Percentiles rank a stretch among this genome's conserved stretches.
phyloP scores from a whole-genome alignment of 2,888 invertebrate genomes.

The Gortyna flavago region DNA sequence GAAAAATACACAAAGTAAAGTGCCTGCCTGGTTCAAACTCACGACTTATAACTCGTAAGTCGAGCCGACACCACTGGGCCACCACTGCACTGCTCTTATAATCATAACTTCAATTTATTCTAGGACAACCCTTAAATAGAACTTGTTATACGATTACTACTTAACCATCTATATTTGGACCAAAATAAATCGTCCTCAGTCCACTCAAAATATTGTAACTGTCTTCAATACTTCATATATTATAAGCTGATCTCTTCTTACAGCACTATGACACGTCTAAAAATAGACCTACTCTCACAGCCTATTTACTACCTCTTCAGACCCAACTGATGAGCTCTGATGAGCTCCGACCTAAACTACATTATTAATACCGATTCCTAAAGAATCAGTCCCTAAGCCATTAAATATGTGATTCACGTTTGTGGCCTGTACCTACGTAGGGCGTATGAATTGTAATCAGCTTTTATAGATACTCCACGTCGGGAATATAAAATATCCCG shows the following conservation, averaged over 20 bases:
- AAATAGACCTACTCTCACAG: neutral
- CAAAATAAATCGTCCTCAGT: neutral
- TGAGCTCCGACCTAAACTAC: constrained; percentile 15
- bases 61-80: too few species aligned
- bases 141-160: neutral
- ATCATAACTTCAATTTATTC: too few species aligned
- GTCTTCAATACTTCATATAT: neutral
- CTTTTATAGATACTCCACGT: constrained; percentile 52
- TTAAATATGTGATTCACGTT: constrained; percentile 57
- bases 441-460: constrained; percentile 63
- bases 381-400: constrained; percentile 29
- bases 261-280: neutral
- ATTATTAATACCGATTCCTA: constrained; percentile 20
- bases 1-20: neutral
- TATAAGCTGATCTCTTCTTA: neutral
- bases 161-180: neutral
- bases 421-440: constrained; percentile 53
- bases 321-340: constrained; percentile 22
- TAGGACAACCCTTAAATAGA: neutral
- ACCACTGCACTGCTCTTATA: too few species aligned
- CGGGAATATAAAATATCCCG: constrained; percentile 59
- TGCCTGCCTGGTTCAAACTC: too few species aligned
- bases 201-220: too few species aligned
- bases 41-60: too few species aligned
- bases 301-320: constrained; percentile 14